phyloP scores from a whole-genome alignment of 2,113 vertebrate species.

The Macaca nemestrina region DNA sequence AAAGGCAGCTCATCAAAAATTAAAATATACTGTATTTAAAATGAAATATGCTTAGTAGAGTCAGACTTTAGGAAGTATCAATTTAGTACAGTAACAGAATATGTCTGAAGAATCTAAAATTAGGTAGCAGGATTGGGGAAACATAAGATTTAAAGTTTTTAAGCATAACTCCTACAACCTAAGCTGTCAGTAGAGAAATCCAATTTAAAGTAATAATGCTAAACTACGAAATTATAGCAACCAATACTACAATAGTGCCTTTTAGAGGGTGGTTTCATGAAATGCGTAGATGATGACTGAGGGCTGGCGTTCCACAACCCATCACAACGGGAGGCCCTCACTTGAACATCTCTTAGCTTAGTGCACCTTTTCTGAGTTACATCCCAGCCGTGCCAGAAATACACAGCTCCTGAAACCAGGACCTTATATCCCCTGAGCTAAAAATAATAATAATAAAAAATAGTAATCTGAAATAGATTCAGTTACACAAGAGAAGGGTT shows the following conservation, averaged over 20 bases:
- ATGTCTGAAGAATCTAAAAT: constrained; percentile 75
- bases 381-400: background rate
- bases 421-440: background rate
- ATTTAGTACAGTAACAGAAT: constrained; percentile 54
- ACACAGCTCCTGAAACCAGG: background rate
- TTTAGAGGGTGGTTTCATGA: background rate
- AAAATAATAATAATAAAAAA: background rate
- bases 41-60: constrained; percentile 53
- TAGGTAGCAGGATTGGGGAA: constrained; percentile 72
- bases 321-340: accelerated
- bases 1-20: constrained; percentile 51
- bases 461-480: background rate
- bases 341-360: background rate
- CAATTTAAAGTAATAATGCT: constrained; percentile 53
- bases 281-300: background rate
- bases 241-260: background rate
- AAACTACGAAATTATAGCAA: constrained; percentile 18
- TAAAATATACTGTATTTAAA: constrained; percentile 71
- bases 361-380: background rate
- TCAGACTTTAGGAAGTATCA: constrained; percentile 66
- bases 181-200: constrained; percentile 66
- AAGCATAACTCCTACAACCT: constrained; percentile 72
- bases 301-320: background rate
- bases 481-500: background rate
- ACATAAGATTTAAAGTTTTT: constrained; percentile 69